Evolutionary conservation across 2,797 vertebrate species (phyloP), one percentile per base, ranked within the genome.

Genomic region (Ambastaia sidthimunki): DNA sequence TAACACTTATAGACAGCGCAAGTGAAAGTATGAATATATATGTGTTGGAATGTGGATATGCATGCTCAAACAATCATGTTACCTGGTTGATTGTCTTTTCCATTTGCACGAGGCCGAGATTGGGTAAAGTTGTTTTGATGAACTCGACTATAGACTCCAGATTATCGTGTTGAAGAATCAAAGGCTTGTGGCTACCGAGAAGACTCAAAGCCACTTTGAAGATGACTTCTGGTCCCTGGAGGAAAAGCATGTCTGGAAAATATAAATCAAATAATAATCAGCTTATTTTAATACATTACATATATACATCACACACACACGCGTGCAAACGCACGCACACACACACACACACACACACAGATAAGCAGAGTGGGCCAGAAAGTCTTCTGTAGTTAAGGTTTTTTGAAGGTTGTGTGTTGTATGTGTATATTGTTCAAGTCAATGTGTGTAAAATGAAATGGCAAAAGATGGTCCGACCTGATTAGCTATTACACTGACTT

Each of bases 81-180:
- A 98, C 97, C 97, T 99, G 98, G 89, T 93, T 98, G 88, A 99
- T 99, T 70, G 97, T 98, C 90, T 98, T 98, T 89, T 98, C 98
- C 98, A 99, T 98, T 89, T 99, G 98, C 79, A 98, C 97, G 86
- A 99, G 92, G 71, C 98, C 96, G 84, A 99, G 88, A 89, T 98
- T 99, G 83, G 98, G 97, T 7, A 99, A 94, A 3, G 95, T 97
- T 86, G 91, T 97, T 92, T 99, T 99, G 88, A 99, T 97, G 89
- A 99, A 98, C 88, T 99, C 98, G 84, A 99, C 96, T 50, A 99
- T 98, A 66, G 97, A 96, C 92, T 99, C 98, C 82, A 99, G 92
- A 90, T 93, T 97, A 77, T 99, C 97, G 1, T 98, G 97, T 74
- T 98, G 97, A 81, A 99, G 93, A 89, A 99, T 98, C 88, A 99